phyloP scores from a whole-genome alignment of 2,888 invertebrate species.

The Metopia argyrocephala region DNA sequence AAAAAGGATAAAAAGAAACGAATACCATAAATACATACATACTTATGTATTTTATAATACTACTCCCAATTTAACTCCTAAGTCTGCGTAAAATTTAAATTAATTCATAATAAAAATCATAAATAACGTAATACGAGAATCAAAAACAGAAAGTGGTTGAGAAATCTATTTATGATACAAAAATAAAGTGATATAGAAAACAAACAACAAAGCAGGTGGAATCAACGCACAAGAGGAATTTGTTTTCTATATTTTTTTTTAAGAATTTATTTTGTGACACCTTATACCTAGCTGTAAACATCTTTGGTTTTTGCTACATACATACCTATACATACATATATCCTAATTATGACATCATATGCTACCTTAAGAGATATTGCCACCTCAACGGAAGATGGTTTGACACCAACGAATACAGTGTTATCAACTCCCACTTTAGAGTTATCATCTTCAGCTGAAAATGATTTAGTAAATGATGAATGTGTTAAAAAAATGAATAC shows the following conservation, averaged over 20 bases:
- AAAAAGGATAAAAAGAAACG: constrained; percentile 16
- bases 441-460: constrained; percentile 37
- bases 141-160: constrained; percentile 5
- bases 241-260: constrained; percentile 1
- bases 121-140: constrained; percentile 1
- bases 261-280: constrained; percentile 17
- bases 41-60: background rate
- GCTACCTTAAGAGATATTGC: constrained; percentile 61
- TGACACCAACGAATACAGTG: constrained; percentile 40
- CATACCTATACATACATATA: background rate
- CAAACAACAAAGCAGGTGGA: constrained; percentile 3
- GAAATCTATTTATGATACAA: background rate
- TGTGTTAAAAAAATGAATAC: constrained; percentile 44
- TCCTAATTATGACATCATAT: constrained; percentile 67
- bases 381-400: constrained; percentile 54
- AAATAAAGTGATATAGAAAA: constrained; percentile 36
- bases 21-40: constrained; percentile 19
- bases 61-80: constrained; percentile 3
- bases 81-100: constrained; percentile 20
- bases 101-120: background rate
- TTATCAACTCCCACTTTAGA: constrained; percentile 40
- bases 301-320: background rate
- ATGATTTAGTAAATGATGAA: constrained; percentile 34
- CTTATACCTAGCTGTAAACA: constrained; percentile 27
- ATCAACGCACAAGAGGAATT: constrained; percentile 58